These are phyloP conservation scores for Perizoma affinitatum DNA, from an alignment of 2,888 invertebrate genomes.

Conservation along the genomic window DNA sequence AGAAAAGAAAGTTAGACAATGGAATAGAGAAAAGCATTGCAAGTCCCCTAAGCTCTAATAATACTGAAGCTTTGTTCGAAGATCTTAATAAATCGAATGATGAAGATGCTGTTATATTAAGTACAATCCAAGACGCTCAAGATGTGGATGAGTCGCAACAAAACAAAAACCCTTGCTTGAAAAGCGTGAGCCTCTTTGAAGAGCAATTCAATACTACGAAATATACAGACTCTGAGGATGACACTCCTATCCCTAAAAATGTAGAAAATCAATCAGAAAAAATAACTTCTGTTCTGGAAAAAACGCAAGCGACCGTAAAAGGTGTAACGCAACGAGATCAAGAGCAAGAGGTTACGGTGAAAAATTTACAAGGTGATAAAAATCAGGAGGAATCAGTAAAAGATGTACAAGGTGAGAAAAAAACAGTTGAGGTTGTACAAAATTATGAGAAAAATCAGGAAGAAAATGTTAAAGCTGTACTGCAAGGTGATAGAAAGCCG, in stretches of 20 bases:
- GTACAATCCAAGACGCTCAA: conserved; percentile 9
- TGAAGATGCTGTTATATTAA: background rate
- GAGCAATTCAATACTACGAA: conserved; percentile 57
- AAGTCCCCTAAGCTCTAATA: conserved; percentile 25
- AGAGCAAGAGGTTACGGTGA: conserved; percentile 8
- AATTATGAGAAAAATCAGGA: no score
- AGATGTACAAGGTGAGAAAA: background rate
- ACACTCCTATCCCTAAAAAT: conserved; percentile 25
- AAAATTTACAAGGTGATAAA: background rate
- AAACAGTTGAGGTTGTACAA: no score
- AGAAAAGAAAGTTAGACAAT: conserved; percentile 27
- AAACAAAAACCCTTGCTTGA: conserved; percentile 59
- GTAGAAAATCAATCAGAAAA: conserved; percentile 3
- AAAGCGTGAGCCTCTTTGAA: conserved; percentile 66
- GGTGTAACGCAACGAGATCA: conserved; percentile 3
- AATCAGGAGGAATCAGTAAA: background rate
- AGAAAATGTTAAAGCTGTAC: no score
- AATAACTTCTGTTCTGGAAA: background rate
- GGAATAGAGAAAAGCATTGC: conserved; percentile 30
- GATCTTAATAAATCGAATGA: conserved; percentile 14
- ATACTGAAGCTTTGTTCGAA: conserved; percentile 26
- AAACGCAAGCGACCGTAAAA: background rate
- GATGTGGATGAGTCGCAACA: conserved; percentile 3
- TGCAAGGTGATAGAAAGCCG: no score
- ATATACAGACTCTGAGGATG: conserved; percentile 55